These are phyloP conservation scores for Dascillus cervinus DNA, from an alignment of 2,888 invertebrate genomes.

Conservation along the genomic window DNA sequence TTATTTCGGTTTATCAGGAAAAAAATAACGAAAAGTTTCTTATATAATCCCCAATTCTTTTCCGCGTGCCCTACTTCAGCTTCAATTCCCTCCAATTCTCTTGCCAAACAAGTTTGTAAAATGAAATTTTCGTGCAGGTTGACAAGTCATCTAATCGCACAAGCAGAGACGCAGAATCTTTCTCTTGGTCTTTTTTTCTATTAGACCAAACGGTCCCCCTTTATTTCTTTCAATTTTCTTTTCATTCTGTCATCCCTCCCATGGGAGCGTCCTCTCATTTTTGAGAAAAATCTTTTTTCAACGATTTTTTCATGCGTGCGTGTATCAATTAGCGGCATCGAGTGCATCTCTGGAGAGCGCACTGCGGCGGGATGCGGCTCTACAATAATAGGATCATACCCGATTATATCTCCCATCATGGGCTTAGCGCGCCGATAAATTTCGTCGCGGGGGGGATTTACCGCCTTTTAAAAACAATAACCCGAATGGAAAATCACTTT, in stretches of 20 bases:
- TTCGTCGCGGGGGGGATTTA: conserved; percentile 27
- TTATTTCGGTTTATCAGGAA: conserved; percentile 29
- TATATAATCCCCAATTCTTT: conserved; percentile 32
- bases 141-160: conserved; percentile 50
- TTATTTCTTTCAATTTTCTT: conserved; percentile 48
- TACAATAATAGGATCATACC: conserved; percentile 41
- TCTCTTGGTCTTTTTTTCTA: conserved; percentile 36
- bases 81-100: conserved; percentile 50
- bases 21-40: conserved; percentile 33
- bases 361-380: conserved; percentile 29
- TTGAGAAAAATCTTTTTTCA: too few species aligned
- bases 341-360: not conserved
- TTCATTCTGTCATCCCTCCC: conserved; percentile 46
- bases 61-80: conserved; percentile 35
- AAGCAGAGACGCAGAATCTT: conserved; percentile 17
- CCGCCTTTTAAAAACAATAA: too few species aligned
- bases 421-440: conserved; percentile 40
- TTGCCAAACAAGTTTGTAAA: conserved; percentile 51
- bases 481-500: too few species aligned
- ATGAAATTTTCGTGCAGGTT: conserved; percentile 51
- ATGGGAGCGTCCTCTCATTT: too few species aligned
- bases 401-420: conserved; percentile 40
- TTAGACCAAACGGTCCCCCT: conserved; percentile 38
- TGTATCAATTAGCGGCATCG: not conserved
- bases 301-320: too few species aligned